phyloP scores from a whole-genome alignment of 2,888 invertebrate genomes.

The Sicus ferrugineus region DNA sequence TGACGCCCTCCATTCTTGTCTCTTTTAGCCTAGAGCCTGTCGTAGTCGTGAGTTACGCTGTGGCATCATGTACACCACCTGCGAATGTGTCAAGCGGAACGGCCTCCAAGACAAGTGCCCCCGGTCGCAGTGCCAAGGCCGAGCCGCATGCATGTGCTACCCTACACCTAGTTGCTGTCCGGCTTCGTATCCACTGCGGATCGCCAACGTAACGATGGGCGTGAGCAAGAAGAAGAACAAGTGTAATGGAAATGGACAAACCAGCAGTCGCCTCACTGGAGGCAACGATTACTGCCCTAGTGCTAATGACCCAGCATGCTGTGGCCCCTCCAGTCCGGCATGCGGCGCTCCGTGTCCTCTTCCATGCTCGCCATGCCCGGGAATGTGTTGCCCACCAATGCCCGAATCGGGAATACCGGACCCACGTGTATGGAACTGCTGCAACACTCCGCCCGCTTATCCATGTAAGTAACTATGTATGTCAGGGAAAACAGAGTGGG shows the following conservation, averaged over 20 bases:
- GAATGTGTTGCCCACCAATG: slow-evolving; percentile 52
- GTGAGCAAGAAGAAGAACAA: slow-evolving; percentile 53
- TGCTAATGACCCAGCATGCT: slow-evolving; percentile 40
- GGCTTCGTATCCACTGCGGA: slow-evolving; percentile 55
- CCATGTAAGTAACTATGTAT: slow-evolving; percentile 54
- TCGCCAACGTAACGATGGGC: slow-evolving; percentile 59
- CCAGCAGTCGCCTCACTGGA: slow-evolving; percentile 39
- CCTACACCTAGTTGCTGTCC: slow-evolving; percentile 67
- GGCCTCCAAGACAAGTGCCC: slow-evolving; percentile 71
- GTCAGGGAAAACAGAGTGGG: no score
- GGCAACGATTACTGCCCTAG: slow-evolving; percentile 34
- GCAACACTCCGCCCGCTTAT: slow-evolving; percentile 65
- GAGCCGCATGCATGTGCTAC: slow-evolving; percentile 65
- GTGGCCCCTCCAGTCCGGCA: slow-evolving; percentile 46
- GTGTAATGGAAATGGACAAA: slow-evolving; percentile 44
- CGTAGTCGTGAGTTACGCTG: slow-evolving; percentile 68
- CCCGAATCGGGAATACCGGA: slow-evolving; percentile 58
- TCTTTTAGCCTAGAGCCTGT: slow-evolving; percentile 55
- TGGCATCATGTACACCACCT: slow-evolving; percentile 67
- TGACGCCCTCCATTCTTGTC: not conserved
- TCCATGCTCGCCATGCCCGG: slow-evolving; percentile 55
- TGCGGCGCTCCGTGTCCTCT: slow-evolving; percentile 54
- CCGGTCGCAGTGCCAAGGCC: slow-evolving; percentile 67
- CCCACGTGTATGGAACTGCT: slow-evolving; percentile 56
- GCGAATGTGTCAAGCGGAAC: slow-evolving; percentile 69